These are phyloP conservation scores for Heliconius aoede DNA, from an alignment of 2,888 invertebrate species.

Conservation along the genomic window DNA sequence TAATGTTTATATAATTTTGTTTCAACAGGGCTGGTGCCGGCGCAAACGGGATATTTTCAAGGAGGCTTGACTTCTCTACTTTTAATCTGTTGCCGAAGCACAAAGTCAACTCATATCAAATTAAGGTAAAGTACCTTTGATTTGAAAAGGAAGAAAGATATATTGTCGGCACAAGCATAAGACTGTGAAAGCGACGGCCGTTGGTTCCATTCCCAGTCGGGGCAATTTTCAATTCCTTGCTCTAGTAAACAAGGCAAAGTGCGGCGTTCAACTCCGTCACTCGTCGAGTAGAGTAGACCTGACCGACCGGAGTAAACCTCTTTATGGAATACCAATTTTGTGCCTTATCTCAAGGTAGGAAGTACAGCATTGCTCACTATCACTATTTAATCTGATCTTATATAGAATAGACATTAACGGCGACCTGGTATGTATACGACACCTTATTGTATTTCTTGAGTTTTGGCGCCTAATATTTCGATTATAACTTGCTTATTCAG, in stretches of 20 bases:
- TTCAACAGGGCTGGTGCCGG: constrained; percentile 91
- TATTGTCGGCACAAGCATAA: neutral
- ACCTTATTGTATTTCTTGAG: neutral
- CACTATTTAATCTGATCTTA: neutral
- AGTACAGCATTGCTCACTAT: neutral
- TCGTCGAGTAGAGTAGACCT: too few species aligned
- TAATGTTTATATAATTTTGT: constrained; percentile 41
- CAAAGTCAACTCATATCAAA: constrained; percentile 99
- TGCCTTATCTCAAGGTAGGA: neutral
- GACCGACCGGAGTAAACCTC: too few species aligned
- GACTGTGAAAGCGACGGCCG: too few species aligned
- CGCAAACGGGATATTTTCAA: constrained; percentile 96
- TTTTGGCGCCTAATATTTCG: neutral
- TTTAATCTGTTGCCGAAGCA: constrained; percentile 96
- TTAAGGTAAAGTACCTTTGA: constrained; percentile 90
- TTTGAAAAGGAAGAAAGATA: neutral
- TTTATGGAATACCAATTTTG: too few species aligned
- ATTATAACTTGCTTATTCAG: too few species aligned
- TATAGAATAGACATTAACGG: neutral
- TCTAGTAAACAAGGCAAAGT: too few species aligned
- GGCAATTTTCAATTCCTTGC: too few species aligned
- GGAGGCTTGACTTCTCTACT: constrained; percentile 96
- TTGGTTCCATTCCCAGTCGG: too few species aligned
- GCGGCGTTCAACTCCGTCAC: too few species aligned
- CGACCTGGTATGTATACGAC: neutral